These are phyloP conservation scores for Athalia circularis DNA, from an alignment of 2,888 invertebrate species.

Conservation along the genomic window DNA sequence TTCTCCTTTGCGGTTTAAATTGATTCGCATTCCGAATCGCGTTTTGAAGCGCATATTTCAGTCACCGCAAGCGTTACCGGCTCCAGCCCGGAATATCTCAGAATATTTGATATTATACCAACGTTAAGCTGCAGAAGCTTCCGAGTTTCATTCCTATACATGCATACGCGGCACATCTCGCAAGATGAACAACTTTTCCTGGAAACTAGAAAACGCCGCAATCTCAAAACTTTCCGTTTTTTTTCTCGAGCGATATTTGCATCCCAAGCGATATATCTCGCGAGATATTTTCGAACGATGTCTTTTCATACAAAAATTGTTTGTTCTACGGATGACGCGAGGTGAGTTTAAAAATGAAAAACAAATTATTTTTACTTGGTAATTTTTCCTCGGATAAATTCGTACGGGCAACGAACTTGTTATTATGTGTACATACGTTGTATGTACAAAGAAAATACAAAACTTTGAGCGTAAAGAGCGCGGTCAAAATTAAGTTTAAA, in stretches of 20 bases:
- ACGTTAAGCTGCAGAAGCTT: constrained; percentile 39
- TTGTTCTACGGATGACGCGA: too few relatives aligned
- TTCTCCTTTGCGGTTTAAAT: constrained; percentile 48
- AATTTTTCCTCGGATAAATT: too few relatives aligned
- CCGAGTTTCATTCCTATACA: not conserved
- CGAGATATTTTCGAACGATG: too few relatives aligned
- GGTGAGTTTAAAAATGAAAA: too few relatives aligned
- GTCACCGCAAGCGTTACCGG: constrained; percentile 27
- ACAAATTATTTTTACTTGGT: too few relatives aligned
- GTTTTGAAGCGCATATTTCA: constrained; percentile 50
- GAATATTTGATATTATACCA: constrained; percentile 60
- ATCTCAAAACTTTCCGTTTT: not conserved
- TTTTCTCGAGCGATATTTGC: not conserved
- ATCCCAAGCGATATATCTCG: too few relatives aligned
- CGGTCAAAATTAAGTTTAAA: constrained; percentile 2
- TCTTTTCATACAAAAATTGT: too few relatives aligned
- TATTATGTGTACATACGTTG: not conserved
- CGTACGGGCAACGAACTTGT: not conserved
- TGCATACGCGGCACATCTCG: not conserved
- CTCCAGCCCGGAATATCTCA: constrained; percentile 58
- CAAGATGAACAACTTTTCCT: constrained; percentile 33
- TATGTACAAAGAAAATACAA: not conserved
- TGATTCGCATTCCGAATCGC: constrained; percentile 57
- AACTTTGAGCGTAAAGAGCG: not conserved
- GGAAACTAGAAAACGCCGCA: constrained; percentile 13